A percentile compares a stretch with the other conserved stretches of the same genome.
Conservation (phyloP, 2,888 invertebrate species). For the Drosophila nr. perissopoda region DNA sequence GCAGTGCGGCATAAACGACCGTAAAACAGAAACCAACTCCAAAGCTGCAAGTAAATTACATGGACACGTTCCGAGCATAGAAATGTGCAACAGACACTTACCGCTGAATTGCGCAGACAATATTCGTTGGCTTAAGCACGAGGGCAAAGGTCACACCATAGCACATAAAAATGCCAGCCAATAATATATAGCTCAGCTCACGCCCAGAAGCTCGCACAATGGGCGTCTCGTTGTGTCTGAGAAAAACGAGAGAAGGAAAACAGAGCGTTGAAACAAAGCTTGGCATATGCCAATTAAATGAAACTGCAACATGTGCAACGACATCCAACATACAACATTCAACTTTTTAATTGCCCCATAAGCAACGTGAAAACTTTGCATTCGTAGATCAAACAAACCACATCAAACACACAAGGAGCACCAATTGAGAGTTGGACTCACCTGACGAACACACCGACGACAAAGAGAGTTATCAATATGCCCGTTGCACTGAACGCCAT, state of each 20-base stretch:
- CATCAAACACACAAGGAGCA: background rate
- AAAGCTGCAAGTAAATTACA: slow-evolving; percentile 86
- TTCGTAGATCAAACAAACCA: background rate
- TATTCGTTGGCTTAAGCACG: slow-evolving; percentile 93
- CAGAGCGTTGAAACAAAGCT: slow-evolving; percentile 2
- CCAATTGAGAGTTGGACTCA: slow-evolving; percentile 54
- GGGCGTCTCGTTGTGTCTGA: slow-evolving; percentile 94
- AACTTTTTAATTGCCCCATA: slow-evolving; percentile 49
- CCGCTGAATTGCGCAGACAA: slow-evolving; percentile 96
- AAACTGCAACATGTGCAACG: slow-evolving; percentile 27
- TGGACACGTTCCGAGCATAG: too few species aligned
- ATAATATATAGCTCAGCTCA: slow-evolving; percentile 95
- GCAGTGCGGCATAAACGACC: slow-evolving; percentile 97
- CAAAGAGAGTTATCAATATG: slow-evolving; percentile 91
- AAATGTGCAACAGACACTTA: slow-evolving; percentile 86
- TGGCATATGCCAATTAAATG: slow-evolving; percentile 35
- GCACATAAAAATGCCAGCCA: slow-evolving; percentile 95
- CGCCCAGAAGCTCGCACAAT: slow-evolving; percentile 98
- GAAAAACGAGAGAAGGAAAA: background rate
- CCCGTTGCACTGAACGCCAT: slow-evolving; percentile 95
- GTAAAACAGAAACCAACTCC: slow-evolving; percentile 98
- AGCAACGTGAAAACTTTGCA: slow-evolving; percentile 7
- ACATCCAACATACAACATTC: background rate
- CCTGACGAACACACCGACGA: slow-evolving; percentile 91
- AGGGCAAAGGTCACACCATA: slow-evolving; percentile 97